Evolutionary conservation across 1,140 invertebrate genomes (phyloP).

Genomic region (Drosophila biarmipes): DNA sequence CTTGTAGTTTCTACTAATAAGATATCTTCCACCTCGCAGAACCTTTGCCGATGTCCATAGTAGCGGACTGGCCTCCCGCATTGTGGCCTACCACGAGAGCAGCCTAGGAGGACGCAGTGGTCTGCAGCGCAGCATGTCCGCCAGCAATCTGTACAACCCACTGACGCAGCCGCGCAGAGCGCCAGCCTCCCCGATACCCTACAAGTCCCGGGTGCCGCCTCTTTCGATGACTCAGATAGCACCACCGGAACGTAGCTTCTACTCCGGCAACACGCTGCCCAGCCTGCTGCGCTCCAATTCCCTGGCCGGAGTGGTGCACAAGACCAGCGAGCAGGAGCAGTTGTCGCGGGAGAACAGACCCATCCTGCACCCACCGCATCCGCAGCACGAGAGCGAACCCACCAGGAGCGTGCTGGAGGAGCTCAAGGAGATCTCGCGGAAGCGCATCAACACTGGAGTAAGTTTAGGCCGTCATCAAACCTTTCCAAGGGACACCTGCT

Average conservation of each 20-base stretch:
- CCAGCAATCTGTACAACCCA: constrained; percentile 76
- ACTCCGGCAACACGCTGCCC: constrained; percentile 71
- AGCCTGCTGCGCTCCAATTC: constrained; percentile 78
- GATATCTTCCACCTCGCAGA: constrained; percentile 22
- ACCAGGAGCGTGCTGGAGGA: constrained; percentile 85
- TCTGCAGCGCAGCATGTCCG: constrained; percentile 73
- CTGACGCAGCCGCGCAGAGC: constrained; percentile 69
- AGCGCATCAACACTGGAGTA: constrained; percentile 85
- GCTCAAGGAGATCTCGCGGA: constrained; percentile 85
- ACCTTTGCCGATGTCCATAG: constrained; percentile 85
- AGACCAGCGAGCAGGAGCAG: constrained; percentile 65
- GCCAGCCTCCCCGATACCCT: constrained; percentile 62
- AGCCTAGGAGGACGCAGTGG: constrained; percentile 22
- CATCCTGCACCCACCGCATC: constrained; percentile 73
- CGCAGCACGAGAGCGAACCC: constrained; percentile 75
- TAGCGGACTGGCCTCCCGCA: constrained; percentile 83
- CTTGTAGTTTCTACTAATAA: background rate
- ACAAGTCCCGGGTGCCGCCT: constrained; percentile 64
- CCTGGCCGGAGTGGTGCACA: constrained; percentile 57
- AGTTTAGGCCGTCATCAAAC: constrained; percentile 24
- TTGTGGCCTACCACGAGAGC: constrained; percentile 84
- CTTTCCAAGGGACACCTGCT: constrained; percentile 5
- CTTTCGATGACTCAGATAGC: constrained; percentile 82
- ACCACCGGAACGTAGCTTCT: constrained; percentile 76
- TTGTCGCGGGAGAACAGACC: constrained; percentile 77